A percentile compares a stretch with the other conserved stretches of the same genome.
These are phyloP conservation scores for Austrolebias charrua DNA, from an alignment of 2,797 vertebrate species.

Conservation along the genomic window DNA sequence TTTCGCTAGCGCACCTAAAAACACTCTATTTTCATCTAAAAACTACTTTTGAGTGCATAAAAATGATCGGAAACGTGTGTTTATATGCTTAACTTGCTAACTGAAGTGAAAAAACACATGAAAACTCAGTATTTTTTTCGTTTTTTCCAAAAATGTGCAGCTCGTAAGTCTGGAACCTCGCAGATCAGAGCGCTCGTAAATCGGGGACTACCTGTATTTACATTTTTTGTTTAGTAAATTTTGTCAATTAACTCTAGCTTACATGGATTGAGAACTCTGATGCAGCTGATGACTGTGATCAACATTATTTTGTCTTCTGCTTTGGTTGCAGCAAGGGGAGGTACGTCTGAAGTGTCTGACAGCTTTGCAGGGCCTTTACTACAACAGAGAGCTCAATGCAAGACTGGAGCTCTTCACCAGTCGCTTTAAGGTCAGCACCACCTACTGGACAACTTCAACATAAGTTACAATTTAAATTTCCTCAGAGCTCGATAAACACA, in stretches of 20 bases:
- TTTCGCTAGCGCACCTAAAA: too few relatives aligned
- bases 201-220: too few relatives aligned
- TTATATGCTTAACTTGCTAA: too few relatives aligned
- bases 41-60: too few relatives aligned
- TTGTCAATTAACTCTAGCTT: background rate
- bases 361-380: conserved; percentile 97
- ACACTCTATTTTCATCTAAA: too few relatives aligned
- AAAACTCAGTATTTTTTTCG: too few relatives aligned
- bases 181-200: too few relatives aligned
- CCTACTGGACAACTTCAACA: conserved; percentile 61
- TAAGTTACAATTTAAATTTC: background rate
- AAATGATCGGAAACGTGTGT: too few relatives aligned
- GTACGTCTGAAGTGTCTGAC: conserved; percentile 98
- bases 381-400: conserved; percentile 97
- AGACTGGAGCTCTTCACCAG: conserved; percentile 99
- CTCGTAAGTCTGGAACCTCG: too few relatives aligned
- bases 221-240: background rate
- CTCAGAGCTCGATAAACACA: background rate
- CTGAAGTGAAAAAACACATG: too few relatives aligned
- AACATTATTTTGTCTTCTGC: background rate
- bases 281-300: background rate
- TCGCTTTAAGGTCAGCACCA: conserved; percentile 92
- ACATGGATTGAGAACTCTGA: background rate
- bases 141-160: too few relatives aligned
- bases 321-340: conserved; percentile 90